Evolutionary conservation across 2,113 vertebrate species (phyloP), one percentile per base, ranked within the genome.

Genomic region (Mustela nigripes): DNA sequence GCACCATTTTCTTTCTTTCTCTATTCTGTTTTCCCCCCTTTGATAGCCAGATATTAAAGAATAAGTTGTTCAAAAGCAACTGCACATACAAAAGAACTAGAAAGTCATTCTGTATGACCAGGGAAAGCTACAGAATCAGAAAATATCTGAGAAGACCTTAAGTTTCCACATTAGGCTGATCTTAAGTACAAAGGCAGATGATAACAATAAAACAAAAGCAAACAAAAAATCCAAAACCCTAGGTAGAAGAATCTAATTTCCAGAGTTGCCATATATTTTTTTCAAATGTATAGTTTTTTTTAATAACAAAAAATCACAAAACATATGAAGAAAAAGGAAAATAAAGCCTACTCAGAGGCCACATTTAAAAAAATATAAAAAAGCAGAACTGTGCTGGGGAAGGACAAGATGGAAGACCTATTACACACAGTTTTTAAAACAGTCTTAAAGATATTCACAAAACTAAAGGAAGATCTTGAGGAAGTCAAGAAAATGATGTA

Each of bases 231-330:
- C 48, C 6, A 42, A 82, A 83, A 62, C 4, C 3, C 5, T 14
- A 8, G 9, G 19, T 67, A 89, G 33, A 31, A 81, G 7, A 96
- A 94, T 7, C 8, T 85, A 14, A n/a, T 74, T 94, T 63, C 67
- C n/a, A 89, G 69, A 92, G 24, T 65, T 84, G 39, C 3, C 28
- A 90, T 2, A 83, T 8, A 69, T 60, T 39, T 58, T 78, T 26
- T 78, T 67, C 24, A 97, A 90, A 90, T 76, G 28, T 93, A 18
- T 15, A 90, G 2, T n/a, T 89, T 89, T 93, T 74, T 45, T 39
- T 39, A 74, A 74, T 42, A 45, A 45, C 5, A 11, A 58, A 78
- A 73, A 81, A 58, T 65, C 14, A 79, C 42, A 89, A 89, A 9
- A 9, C 45, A 67, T 45, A 62, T 28, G 86, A 85, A 86, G 58